Conservation (phyloP, 2,888 invertebrate genomes). For the Melanostoma mellinum region DNA sequence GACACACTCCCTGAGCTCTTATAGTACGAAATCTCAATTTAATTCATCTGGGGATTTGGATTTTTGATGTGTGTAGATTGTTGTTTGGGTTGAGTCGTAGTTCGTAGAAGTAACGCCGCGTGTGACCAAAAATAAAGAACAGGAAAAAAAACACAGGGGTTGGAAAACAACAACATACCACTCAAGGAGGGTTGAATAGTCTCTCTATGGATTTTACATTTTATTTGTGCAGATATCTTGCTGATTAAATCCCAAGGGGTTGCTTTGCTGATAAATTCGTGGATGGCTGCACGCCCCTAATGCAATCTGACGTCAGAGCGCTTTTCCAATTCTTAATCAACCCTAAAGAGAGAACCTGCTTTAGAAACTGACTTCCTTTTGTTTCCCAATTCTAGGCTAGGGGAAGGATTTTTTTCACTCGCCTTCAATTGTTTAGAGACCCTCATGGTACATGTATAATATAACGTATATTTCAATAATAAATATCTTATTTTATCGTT, state of each 20-base stretch:
- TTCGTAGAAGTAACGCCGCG: conserved; percentile 48
- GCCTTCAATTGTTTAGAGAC: conserved; percentile 51
- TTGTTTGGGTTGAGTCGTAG: conserved; percentile 13
- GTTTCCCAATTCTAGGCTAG: conserved; percentile 5
- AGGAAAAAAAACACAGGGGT: not conserved
- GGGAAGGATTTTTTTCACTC: conserved; percentile 11
- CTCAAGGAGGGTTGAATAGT: conserved; percentile 52
- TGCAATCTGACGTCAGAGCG: conserved; percentile 62
- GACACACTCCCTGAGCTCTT: conserved; percentile 62
- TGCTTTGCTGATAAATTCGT: conserved; percentile 55
- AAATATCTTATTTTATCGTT: conserved; percentile 68
- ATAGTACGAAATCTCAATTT: conserved; percentile 65
- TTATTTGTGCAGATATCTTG: conserved; percentile 62
- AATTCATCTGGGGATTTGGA: conserved; percentile 65
- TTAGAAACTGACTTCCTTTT: conserved; percentile 37
- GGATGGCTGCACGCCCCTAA: conserved; percentile 72
- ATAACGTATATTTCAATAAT: conserved; percentile 49
- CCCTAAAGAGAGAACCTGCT: conserved; percentile 60
- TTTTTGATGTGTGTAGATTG: conserved; percentile 37
- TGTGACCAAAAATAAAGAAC: conserved; percentile 59
- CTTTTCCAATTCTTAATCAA: conserved; percentile 48
- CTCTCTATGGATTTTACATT: conserved; percentile 30
- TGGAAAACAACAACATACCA: conserved; percentile 57
- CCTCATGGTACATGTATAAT: conserved; percentile 5
- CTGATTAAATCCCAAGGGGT: conserved; percentile 71